A percentile compares a stretch with the other conserved stretches of the same genome.
Evolutionary conservation across 2,797 vertebrate species (phyloP).

Genomic region (Garrulus glandarius): DNA sequence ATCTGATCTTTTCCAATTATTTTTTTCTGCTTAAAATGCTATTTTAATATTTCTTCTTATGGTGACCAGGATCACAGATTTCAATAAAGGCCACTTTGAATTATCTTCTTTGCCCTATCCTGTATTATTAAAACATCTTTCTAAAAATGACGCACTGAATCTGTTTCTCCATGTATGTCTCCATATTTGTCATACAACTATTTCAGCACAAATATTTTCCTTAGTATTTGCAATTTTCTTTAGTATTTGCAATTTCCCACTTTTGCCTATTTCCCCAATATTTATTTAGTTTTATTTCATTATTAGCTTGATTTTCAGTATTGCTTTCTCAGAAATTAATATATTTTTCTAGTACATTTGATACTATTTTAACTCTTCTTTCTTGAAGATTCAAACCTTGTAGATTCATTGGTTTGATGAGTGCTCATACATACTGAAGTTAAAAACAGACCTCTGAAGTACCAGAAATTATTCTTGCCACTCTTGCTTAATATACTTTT

Average conservation of each 20-base stretch:
- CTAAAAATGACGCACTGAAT: neutral
- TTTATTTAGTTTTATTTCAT: neutral
- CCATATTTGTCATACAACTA: neutral
- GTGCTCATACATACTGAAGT: neutral
- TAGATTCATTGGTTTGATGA: neutral
- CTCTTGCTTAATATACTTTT: neutral
- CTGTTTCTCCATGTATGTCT: neutral
- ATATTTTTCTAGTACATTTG: neutral
- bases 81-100: neutral
- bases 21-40: neutral
- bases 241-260: neutral
- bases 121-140: neutral
- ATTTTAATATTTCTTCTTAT: neutral
- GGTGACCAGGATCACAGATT: neutral
- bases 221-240: neutral
- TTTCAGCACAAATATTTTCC: neutral
- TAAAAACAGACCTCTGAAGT: neutral
- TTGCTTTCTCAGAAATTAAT: neutral
- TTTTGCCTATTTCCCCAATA: neutral
- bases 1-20: neutral
- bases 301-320: neutral
- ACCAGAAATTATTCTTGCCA: neutral
- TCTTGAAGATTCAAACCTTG: neutral
- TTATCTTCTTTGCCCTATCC: neutral
- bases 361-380: neutral